Conservation (phyloP, 64 coral and sea anemone genomes). For the Montipora sp. region DNA sequence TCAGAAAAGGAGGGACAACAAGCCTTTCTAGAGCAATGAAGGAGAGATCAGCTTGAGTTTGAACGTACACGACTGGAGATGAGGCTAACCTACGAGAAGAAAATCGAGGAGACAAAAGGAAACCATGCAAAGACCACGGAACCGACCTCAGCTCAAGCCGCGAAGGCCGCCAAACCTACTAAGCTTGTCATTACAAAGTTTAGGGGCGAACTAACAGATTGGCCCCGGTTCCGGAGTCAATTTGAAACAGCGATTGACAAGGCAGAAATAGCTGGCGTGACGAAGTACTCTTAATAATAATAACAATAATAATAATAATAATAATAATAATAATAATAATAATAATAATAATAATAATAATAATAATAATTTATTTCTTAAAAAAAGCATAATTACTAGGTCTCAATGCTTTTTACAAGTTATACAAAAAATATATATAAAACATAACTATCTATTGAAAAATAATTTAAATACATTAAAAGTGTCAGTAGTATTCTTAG, state of each 20-base stretch:
- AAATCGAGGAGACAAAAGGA: slow-evolving; percentile 6
- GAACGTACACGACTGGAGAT: slow-evolving; percentile 19
- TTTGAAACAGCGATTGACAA: slow-evolving; percentile 44
- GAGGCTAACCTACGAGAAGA: slow-evolving; percentile 24
- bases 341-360: too few relatives aligned
- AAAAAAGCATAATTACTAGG: too few relatives aligned
- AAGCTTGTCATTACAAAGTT: slow-evolving; percentile 34
- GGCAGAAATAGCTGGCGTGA: slow-evolving; percentile 30
- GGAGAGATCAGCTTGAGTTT: slow-evolving; percentile 3
- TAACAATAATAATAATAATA: too few relatives aligned
- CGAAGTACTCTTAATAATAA: slow-evolving; percentile 40
- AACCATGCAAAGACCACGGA: not conserved
- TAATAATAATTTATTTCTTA: too few relatives aligned
- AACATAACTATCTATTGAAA: too few relatives aligned
- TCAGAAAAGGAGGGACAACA: not conserved
- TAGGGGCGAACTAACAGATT: slow-evolving; percentile 2
- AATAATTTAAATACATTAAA: too few relatives aligned
- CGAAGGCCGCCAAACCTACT: not conserved
- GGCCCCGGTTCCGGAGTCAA: slow-evolving; percentile 49
- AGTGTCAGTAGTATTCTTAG: too few relatives aligned
- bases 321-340: too few relatives aligned
- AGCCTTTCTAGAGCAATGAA: not conserved
- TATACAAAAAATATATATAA: too few relatives aligned
- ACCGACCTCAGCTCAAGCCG: not conserved
- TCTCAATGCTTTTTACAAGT: too few relatives aligned